These are phyloP conservation scores for Athene noctua DNA, from an alignment of 2,113 vertebrate genomes.

Conservation along the genomic window DNA sequence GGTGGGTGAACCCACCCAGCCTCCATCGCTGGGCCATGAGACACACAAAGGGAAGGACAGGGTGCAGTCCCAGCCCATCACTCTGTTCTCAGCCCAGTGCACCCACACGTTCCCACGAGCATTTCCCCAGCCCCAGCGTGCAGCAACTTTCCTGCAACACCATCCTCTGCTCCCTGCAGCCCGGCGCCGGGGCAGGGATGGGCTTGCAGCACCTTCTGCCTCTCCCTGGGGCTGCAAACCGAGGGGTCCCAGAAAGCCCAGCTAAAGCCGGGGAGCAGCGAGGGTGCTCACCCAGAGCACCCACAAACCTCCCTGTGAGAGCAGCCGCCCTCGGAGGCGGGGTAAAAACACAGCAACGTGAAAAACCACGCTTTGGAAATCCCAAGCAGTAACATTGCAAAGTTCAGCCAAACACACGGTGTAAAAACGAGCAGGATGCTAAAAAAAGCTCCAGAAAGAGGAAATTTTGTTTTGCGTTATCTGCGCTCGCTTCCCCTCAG, in stretches of 20 bases:
- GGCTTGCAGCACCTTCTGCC: not conserved
- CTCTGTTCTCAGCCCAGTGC: not conserved
- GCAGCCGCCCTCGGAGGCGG: fast-evolving
- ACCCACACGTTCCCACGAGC: not conserved
- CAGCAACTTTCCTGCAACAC: not conserved
- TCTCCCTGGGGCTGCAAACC: not conserved
- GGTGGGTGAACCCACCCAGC: not conserved
- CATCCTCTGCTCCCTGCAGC: not conserved
- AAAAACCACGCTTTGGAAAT: not conserved
- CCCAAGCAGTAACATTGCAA: not conserved
- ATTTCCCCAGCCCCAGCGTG: not conserved
- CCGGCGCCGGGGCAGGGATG: not conserved
- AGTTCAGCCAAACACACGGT: not conserved
- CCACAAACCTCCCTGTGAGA: not conserved
- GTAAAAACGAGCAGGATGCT: not conserved
- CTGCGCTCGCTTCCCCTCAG: not conserved
- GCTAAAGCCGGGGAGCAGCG: fast-evolving
- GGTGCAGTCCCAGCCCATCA: not conserved
- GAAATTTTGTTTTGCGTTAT: not conserved
- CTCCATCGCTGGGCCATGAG: not conserved
- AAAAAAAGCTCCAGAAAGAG: slow-evolving; percentile 51
- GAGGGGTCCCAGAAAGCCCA: not conserved
- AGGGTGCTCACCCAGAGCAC: not conserved
- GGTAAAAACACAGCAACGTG: not conserved
- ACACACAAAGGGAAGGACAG: not conserved